These are phyloP conservation scores for Nycticryphes semicollaris DNA, from an alignment of 2,113 vertebrate genomes.

Conservation along the genomic window DNA sequence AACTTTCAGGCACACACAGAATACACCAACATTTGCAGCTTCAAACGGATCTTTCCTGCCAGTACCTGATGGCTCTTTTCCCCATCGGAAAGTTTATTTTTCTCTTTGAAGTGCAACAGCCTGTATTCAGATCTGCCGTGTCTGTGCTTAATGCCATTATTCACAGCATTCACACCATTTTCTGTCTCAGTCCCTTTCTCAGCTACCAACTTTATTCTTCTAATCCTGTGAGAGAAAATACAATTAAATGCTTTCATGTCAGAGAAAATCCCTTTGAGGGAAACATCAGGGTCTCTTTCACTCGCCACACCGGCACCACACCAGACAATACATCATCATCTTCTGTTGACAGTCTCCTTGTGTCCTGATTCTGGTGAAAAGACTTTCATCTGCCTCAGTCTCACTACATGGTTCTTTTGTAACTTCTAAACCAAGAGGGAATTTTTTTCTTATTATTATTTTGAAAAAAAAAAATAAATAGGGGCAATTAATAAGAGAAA, in stretches of 20 bases:
- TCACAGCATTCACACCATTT: constrained; percentile 6
- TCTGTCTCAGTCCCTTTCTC: constrained; percentile 73
- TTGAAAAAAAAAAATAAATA: neutral
- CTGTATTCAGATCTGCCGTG: constrained; percentile 57
- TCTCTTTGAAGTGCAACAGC: constrained; percentile 63
- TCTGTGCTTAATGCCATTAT: constrained; percentile 46
- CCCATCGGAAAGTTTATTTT: constrained; percentile 59
- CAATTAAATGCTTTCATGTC: neutral
- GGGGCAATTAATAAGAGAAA: neutral
- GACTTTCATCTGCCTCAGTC: neutral
- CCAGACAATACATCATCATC: neutral
- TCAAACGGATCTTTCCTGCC: neutral
- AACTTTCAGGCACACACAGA: neutral
- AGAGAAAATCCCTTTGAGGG: neutral
- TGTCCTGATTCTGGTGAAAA: neutral
- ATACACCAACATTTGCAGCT: neutral
- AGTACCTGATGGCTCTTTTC: constrained; percentile 74
- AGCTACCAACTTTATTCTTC: constrained; percentile 61
- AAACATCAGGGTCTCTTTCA: neutral
- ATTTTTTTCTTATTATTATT: neutral
- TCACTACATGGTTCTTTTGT: neutral
- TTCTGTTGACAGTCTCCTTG: neutral
- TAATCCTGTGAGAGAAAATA: constrained; percentile 60
- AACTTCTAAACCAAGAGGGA: neutral
- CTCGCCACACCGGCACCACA: neutral